Conservation (phyloP, 2,797 vertebrate species). For the Sorex maritimensis region DNA sequence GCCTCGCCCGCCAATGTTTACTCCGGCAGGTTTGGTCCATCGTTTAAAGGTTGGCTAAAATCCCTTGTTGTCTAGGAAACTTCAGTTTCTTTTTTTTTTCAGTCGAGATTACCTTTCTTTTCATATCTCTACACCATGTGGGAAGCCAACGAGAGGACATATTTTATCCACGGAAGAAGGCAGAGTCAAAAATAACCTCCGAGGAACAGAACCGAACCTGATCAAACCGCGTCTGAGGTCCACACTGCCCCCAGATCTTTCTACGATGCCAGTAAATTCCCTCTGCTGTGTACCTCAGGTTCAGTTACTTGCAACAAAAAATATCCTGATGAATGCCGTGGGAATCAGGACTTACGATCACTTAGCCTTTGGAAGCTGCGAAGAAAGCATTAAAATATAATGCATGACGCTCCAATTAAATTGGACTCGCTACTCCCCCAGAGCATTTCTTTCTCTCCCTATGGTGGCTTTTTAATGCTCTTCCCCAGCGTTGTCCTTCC, state of each 20-base stretch:
- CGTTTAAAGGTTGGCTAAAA: conserved; percentile 19
- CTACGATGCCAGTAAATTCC: neutral
- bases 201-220: neutral
- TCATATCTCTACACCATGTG: neutral
- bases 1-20: neutral
- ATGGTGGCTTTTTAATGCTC: neutral
- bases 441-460: neutral
- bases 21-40: neutral
- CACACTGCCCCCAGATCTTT: neutral
- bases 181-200: conserved; percentile 20
- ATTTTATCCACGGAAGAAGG: neutral
- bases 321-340: neutral
- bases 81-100: neutral
- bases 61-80: neutral
- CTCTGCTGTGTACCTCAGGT: neutral
- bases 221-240: conserved; percentile 24
- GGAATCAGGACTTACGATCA: neutral
- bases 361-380: neutral
- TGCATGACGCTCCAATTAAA: neutral
- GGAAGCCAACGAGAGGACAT: conserved; percentile 23
- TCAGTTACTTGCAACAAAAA: neutral
- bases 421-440: neutral
- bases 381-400: neutral
- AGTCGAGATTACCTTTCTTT: conserved; percentile 44
- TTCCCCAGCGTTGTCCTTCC: neutral